phyloP scores from a whole-genome alignment of 1,140 invertebrate genomes.

The Neodiprion fabricii region DNA sequence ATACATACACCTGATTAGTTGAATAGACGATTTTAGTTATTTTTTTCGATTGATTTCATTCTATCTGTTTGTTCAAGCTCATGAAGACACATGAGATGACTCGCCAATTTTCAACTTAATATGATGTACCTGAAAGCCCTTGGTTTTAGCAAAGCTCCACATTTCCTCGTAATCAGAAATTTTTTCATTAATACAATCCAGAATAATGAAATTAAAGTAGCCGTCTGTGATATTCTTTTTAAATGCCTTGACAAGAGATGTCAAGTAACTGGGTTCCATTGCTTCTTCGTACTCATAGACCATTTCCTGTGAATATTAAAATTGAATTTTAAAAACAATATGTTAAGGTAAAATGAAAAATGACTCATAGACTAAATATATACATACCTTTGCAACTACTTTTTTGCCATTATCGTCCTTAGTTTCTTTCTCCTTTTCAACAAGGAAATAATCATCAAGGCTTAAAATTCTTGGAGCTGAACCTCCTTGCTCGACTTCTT shows the following conservation, averaged over 20 bases:
- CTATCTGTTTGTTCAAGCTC: background rate
- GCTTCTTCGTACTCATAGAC: conserved; percentile 91
- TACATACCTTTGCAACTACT: conserved; percentile 67
- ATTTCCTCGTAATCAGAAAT: conserved; percentile 85
- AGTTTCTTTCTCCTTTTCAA: conserved; percentile 84
- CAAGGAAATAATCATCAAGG: conserved; percentile 95
- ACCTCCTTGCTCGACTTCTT: conserved; percentile 77
- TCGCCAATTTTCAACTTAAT: background rate
- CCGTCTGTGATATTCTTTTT: conserved; percentile 91
- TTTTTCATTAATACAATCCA: conserved; percentile 87
- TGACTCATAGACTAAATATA: background rate
- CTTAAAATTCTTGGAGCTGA: conserved; percentile 88
- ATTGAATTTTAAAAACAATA: conserved; percentile 7
- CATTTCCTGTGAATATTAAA: conserved; percentile 70
- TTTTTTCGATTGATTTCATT: background rate
- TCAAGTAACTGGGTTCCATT: conserved; percentile 82
- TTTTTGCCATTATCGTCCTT: conserved; percentile 82
- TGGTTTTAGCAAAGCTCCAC: conserved; percentile 85
- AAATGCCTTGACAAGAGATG: conserved; percentile 87
- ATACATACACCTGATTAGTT: conserved; percentile 78
- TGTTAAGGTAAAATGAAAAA: background rate
- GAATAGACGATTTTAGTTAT: background rate
- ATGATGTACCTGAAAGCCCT: conserved; percentile 83
- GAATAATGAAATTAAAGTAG: conserved; percentile 92
- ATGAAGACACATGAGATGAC: too few species aligned